Conservation (phyloP, 2,797 vertebrate genomes). For the Manis pentadactyla region DNA sequence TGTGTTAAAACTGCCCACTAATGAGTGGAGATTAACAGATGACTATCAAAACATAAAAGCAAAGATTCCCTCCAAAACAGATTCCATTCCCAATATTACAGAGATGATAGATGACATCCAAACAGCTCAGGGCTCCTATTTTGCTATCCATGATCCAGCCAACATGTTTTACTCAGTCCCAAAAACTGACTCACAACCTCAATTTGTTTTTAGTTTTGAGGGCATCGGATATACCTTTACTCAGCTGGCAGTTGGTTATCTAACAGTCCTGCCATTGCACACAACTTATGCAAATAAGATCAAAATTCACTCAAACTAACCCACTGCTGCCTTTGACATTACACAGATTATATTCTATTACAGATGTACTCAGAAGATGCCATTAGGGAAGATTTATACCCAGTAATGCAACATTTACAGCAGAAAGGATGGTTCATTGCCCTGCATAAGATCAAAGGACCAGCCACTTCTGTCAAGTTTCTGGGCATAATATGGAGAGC, state of each 20-base stretch:
- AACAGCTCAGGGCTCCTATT: too few species aligned
- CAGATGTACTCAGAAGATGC: neutral
- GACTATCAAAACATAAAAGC: neutral
- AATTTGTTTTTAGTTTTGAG: neutral
- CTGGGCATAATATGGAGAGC: neutral
- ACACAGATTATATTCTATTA: neutral
- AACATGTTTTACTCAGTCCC: neutral
- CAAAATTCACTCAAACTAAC: neutral
- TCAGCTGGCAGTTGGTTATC: neutral
- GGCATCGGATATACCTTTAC: neutral
- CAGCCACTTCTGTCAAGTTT: neutral
- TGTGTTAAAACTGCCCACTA: neutral
- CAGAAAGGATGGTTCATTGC: neutral
- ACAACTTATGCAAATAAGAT: neutral
- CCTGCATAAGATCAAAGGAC: neutral
- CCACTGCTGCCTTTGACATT: neutral
- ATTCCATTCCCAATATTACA: neutral
- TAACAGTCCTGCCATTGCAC: neutral
- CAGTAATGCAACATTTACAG: neutral
- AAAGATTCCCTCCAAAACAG: neutral
- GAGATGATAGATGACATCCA: neutral
- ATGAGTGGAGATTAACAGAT: neutral
- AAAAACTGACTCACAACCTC: neutral
- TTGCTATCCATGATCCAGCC: neutral
- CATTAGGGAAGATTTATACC: neutral